These are phyloP conservation scores for Crotalus tigris DNA, from an alignment of 2,113 vertebrate genomes.

Conservation along the genomic window DNA sequence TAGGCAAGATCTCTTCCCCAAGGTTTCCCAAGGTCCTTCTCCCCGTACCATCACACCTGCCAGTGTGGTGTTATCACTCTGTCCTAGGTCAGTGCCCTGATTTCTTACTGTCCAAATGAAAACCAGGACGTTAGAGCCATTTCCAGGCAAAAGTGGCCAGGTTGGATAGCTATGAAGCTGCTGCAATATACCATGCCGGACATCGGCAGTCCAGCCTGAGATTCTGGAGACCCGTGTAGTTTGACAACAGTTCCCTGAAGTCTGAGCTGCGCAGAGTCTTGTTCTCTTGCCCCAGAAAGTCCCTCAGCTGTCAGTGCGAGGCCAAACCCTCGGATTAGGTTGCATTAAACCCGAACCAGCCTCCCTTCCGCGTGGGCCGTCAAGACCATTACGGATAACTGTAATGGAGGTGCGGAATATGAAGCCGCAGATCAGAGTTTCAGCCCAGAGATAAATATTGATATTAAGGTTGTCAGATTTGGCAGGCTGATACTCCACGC, in stretches of 20 bases:
- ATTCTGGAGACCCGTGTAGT: not conserved
- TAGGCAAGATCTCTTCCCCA: not conserved
- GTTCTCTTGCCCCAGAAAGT: fast-evolving
- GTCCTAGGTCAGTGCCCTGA: not conserved
- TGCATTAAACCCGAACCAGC: slow-evolving; percentile 6
- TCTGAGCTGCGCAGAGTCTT: not conserved
- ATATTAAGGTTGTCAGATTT: slow-evolving; percentile 61
- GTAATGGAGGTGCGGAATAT: slow-evolving; percentile 48
- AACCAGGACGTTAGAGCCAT: not conserved
- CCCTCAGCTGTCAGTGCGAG: not conserved
- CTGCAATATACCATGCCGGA: not conserved
- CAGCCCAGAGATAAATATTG: slow-evolving; percentile 56
- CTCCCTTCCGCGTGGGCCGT: slow-evolving; percentile 23
- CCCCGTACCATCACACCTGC: not conserved
- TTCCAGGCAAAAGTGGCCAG: not conserved
- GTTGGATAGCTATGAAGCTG: not conserved
- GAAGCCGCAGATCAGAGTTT: slow-evolving; percentile 46
- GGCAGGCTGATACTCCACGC: not conserved
- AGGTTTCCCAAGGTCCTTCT: not conserved
- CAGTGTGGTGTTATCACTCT: not conserved
- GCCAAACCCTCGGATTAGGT: not conserved
- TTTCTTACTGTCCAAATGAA: not conserved
- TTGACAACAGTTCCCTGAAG: not conserved
- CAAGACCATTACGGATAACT: slow-evolving; percentile 35
- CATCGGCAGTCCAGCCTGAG: no score